These are phyloP conservation scores for Montipora cactus DNA, from an alignment of 64 coral and sea anemone species.

Conservation along the genomic window DNA sequence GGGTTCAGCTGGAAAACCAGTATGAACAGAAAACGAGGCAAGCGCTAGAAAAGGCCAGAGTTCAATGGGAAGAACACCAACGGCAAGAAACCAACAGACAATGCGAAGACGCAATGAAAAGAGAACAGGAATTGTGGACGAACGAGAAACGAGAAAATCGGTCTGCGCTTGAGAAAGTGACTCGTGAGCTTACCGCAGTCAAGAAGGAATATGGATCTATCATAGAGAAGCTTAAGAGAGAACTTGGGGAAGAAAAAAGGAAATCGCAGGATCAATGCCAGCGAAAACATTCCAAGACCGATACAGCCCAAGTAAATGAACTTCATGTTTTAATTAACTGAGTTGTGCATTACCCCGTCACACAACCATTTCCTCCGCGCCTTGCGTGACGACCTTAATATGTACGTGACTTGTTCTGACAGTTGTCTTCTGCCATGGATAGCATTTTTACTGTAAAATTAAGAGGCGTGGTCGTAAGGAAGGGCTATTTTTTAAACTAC, in stretches of 20 bases:
- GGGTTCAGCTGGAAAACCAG: constrained; percentile 85
- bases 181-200: constrained; percentile 52
- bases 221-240: constrained; percentile 66
- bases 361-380: too few species aligned
- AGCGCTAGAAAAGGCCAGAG: constrained; percentile 62
- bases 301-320: constrained; percentile 63
- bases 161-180: constrained; percentile 64
- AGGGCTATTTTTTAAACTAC: too few species aligned
- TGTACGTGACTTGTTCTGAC: too few species aligned
- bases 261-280: constrained; percentile 13
- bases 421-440: too few species aligned
- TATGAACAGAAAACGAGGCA: constrained; percentile 78
- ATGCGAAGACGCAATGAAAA: constrained; percentile 56
- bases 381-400: not conserved
- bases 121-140: constrained; percentile 69
- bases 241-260: constrained; percentile 57
- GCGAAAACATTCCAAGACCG: constrained; percentile 55
- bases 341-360: not conserved
- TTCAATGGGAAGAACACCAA: constrained; percentile 72
- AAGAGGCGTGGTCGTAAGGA: too few species aligned
- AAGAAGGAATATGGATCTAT: constrained; percentile 59
- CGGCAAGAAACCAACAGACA: constrained; percentile 49
- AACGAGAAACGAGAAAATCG: constrained; percentile 64
- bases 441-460: too few species aligned
- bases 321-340: not conserved